Percentiles rank a stretch among this genome's conserved stretches.
Conservation (phyloP, 2,888 invertebrate species). For the Acrocyrtus sp. region DNA sequence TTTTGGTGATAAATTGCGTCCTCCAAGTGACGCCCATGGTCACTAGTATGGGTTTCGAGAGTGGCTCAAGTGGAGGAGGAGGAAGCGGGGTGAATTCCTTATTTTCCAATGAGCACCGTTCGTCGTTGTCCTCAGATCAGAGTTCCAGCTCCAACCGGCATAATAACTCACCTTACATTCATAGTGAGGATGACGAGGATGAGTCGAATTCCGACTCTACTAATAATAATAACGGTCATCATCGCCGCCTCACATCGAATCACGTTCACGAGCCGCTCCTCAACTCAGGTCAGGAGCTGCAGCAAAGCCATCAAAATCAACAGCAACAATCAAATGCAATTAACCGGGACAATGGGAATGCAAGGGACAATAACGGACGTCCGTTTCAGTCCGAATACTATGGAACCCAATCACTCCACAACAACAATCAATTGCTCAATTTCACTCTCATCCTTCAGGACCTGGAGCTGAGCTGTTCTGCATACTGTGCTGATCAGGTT, state of each 20-base stretch:
- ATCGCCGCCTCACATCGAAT: conserved; percentile 25
- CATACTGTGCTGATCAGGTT: conserved; percentile 52
- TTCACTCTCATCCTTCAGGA: conserved; percentile 37
- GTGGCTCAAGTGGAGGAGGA: conserved; percentile 2
- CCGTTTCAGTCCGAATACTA: conserved; percentile 14
- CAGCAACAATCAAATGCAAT: conserved; percentile 37
- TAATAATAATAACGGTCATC: conserved; percentile 20
- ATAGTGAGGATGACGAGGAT: conserved; percentile 1
- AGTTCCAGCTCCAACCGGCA: not conserved
- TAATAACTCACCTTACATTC: not conserved
- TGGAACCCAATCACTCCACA: conserved; percentile 39
- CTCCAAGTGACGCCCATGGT: conserved; percentile 10
- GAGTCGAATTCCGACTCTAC: conserved; percentile 17
- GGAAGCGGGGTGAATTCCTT: conserved; percentile 28
- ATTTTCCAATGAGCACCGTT: conserved; percentile 16
- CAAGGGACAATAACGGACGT: conserved; percentile 8
- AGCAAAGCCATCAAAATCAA: conserved; percentile 9
- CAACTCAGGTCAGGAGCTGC: no score
- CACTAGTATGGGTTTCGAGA: conserved; percentile 20
- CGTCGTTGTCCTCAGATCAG: conserved; percentile 1
- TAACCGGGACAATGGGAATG: conserved; percentile 21
- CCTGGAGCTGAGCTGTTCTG: conserved; percentile 45
- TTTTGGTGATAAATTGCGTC: conserved; percentile 11
- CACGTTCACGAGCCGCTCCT: conserved; percentile 41
- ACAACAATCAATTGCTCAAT: conserved; percentile 49